These are phyloP conservation scores for Cheumatopsyche charites DNA, from an alignment of 1,140 invertebrate genomes.

Conservation along the genomic window DNA sequence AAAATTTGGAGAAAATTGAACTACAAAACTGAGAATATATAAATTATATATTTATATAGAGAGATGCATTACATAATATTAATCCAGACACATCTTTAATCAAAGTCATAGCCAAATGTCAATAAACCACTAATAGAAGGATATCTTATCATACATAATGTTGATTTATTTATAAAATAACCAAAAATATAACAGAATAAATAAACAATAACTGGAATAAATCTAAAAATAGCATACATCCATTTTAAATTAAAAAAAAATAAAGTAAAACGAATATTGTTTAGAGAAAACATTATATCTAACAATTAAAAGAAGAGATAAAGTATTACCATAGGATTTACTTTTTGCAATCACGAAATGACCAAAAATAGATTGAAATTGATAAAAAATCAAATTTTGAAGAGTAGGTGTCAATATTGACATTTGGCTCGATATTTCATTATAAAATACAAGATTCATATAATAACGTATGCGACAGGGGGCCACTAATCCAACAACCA, in stretches of 20 bases:
- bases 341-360: no score
- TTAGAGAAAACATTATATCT: no score
- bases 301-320: no score
- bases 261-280: no score
- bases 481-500: conserved; percentile 49
- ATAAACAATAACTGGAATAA: no score
- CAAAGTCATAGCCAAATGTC: conserved; percentile 43
- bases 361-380: no score
- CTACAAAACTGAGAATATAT: conserved; percentile 46
- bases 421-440: conserved; percentile 42
- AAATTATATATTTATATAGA: conserved; percentile 40
- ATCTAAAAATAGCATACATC: no score
- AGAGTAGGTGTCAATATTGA: conserved; percentile 37
- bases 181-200: no score
- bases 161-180: no score
- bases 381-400: neutral
- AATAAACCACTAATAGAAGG: conserved; percentile 32
- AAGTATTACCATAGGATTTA: no score
- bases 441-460: conserved; percentile 32
- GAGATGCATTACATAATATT: conserved; percentile 27
- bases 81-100: conserved; percentile 36
- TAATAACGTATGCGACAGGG: conserved; percentile 47
- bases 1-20: conserved; percentile 44
- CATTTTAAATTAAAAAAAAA: no score
- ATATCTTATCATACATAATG: neutral